phyloP scores from a whole-genome alignment of 2,888 invertebrate genomes.

The Podotricha telesiphe region DNA sequence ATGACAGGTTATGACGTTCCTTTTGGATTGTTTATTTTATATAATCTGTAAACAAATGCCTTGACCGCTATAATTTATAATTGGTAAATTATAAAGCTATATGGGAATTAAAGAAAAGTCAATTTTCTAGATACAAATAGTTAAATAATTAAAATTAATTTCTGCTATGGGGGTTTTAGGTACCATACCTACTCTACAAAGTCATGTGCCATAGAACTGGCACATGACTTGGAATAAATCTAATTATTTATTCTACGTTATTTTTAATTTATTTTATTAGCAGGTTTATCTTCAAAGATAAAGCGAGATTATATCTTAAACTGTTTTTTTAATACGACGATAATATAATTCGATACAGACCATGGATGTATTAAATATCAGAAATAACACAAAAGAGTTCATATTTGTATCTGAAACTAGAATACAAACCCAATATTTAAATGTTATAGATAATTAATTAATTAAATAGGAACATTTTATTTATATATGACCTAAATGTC shows the following conservation, averaged over 20 bases:
- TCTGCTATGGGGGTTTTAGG: too few species aligned
- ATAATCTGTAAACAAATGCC: background rate
- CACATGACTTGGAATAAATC: too few species aligned
- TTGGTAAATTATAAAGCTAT: too few species aligned
- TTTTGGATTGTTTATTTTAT: background rate
- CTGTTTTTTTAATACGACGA: conserved; percentile 12
- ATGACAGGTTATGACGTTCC: conserved; percentile 2
- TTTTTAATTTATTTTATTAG: conserved; percentile 13
- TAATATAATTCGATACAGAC: conserved; percentile 3
- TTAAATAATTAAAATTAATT: too few species aligned
- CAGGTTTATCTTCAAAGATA: conserved; percentile 11
- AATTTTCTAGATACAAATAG: too few species aligned
- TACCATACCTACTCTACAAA: too few species aligned
- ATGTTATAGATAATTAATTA: background rate
- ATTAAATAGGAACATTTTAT: too few species aligned
- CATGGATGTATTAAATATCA: conserved; percentile 3
- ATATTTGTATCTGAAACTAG: background rate
- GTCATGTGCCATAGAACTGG: too few species aligned
- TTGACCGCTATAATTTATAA: too few species aligned
- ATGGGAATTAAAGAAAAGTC: too few species aligned
- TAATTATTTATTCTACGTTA: background rate
- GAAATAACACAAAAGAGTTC: conserved; percentile 7
- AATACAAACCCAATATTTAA: background rate
- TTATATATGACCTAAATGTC: too few species aligned
- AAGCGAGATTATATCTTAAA: conserved; percentile 8